Evolutionary conservation across 2,888 invertebrate species (phyloP).

Genomic region (Polymixis flavicincta): DNA sequence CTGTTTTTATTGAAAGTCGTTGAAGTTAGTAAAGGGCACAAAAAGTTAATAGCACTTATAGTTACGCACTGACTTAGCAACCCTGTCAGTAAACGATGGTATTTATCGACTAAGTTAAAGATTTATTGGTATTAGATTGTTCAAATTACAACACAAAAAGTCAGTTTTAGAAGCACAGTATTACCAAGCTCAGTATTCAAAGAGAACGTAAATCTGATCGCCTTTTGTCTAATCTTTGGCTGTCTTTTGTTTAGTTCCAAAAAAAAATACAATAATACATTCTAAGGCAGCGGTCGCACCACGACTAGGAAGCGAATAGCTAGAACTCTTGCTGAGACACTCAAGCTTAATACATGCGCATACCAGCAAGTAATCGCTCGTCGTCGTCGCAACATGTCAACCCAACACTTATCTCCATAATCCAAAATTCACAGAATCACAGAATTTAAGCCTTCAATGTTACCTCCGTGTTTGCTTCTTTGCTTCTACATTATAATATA

Average conservation of each 20-base stretch:
- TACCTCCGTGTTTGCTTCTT: not conserved
- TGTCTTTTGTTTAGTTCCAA: not conserved
- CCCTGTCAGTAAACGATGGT: not conserved
- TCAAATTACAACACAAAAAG: not conserved
- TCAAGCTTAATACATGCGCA: not conserved
- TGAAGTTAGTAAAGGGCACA: not conserved
- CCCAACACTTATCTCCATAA: not conserved
- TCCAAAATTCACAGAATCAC: not conserved
- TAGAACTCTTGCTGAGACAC: not conserved
- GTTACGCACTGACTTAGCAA: constrained; percentile 6
- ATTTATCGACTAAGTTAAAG: not conserved
- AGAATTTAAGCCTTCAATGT: not conserved
- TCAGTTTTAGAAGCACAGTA: not conserved
- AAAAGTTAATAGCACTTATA: not conserved
- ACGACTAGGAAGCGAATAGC: not conserved
- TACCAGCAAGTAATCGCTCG: not conserved
- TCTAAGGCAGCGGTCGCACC: not conserved
- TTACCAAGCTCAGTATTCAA: not conserved
- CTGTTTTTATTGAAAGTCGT: constrained; percentile 10
- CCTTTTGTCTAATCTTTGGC: no score
- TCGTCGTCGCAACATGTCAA: not conserved
- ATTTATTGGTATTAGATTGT: not conserved
- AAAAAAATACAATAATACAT: not conserved
- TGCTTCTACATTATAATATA: not conserved
- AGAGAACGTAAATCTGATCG: not conserved